Evolutionary conservation across 2,797 vertebrate genomes (phyloP).

Genomic region (Euphonia xanthogaster): DNA sequence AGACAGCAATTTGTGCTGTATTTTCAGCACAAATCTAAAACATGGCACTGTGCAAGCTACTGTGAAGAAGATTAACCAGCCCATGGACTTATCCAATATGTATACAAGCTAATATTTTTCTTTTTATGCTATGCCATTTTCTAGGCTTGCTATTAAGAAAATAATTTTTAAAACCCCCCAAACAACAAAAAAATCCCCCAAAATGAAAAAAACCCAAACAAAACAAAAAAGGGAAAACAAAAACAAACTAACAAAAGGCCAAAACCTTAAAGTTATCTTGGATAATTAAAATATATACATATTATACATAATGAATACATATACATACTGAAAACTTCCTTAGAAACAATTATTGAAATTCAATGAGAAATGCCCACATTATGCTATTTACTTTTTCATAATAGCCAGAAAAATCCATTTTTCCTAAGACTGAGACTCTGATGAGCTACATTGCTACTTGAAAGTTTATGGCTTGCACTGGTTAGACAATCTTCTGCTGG

Average conservation of each 20-base stretch:
- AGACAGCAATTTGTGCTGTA: not conserved
- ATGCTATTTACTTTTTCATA: not conserved
- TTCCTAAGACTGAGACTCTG: not conserved
- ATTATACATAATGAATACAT: not conserved
- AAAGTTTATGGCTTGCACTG: not conserved
- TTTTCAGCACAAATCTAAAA: not conserved
- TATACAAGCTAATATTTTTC: not conserved
- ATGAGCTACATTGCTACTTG: not conserved
- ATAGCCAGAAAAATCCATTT: not conserved
- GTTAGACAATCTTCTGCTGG: not conserved
- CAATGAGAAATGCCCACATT: not conserved
- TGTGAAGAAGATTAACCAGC: not conserved
- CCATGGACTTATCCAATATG: not conserved
- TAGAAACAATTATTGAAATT: not conserved
- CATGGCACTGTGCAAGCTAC: too few relatives aligned
- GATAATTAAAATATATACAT: not conserved
- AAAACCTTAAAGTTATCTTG: not conserved
- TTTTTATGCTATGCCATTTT: not conserved
- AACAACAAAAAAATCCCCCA: not conserved
- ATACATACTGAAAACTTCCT: not conserved
- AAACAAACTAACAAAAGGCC: accelerated
- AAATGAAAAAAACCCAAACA: accelerated
- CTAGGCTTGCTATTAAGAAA: not conserved
- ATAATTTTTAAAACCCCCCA: not conserved
- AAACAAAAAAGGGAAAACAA: too few relatives aligned